Base-by-base conservation (phyloP, 1,140 invertebrate genomes). In the Ptiloglossa arizonensis region DNA sequence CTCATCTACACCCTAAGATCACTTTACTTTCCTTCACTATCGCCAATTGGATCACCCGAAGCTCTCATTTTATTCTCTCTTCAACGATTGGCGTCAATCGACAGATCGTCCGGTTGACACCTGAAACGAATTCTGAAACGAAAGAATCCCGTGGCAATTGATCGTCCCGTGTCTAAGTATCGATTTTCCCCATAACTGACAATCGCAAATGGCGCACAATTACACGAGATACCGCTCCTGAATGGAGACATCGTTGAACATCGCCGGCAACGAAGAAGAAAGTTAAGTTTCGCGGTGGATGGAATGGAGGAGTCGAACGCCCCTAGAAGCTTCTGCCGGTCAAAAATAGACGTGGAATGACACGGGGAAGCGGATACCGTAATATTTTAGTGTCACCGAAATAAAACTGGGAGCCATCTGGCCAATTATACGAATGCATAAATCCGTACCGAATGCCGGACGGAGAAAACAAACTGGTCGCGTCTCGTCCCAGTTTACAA, bases 371-470 rank as follows among this genome's bases (percentile, higher is more conserved):
- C 86, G 75, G 77, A 82, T 82, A 82, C 80, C 72, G 77, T 85
- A 72, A 85, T 85, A 85, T 83, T 85, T 87, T 83, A 81, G 63
- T 81, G 80, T 87, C 86, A 64, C 81, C 76, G 82, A 85, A 87
- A 87, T 87, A 87, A 87, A 87, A 86, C 69, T 66, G 44, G 56
- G 32, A 62, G 79, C 75, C 82, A 87, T 87, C 86, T 87, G 85
- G 86, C 60, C 81, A 81, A 83, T 83, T 83, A 83, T 73, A 68
- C 74, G 62, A 63, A 71, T 71, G 78, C 64, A 82, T 80, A 79
- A 76, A 86, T 86, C 50, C 60, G 50, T n/a, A 48, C 27, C 41
- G 69, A 66, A 82, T 60, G 48, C 57, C 56, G 15, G 67, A 4
- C 64, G n/a, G 38, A 29, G 68, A 82, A 86, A 86, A 86, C 50